Conservation (phyloP, 1,140 invertebrate species). For the Tetramorium simillimum region DNA sequence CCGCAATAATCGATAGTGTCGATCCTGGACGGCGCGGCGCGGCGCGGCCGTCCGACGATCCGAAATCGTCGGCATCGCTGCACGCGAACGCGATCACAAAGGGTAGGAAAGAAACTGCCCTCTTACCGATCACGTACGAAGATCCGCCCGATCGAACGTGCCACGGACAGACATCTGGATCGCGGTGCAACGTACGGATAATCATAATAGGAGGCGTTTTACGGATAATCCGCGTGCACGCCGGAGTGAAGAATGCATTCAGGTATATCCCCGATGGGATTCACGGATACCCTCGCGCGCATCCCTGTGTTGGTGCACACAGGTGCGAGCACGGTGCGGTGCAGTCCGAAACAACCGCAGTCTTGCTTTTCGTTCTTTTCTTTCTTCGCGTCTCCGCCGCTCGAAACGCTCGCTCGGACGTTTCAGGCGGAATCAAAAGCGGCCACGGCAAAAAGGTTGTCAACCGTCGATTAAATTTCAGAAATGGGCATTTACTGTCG, state of each 20-base stretch:
- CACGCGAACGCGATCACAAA: slow-evolving; percentile 58
- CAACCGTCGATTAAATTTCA: not conserved
- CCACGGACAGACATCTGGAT: slow-evolving; percentile 74
- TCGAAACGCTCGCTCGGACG: not conserved
- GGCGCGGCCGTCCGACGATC: not conserved
- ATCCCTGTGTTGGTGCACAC: slow-evolving; percentile 36
- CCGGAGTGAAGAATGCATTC: slow-evolving; percentile 59
- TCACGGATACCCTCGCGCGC: slow-evolving; percentile 29
- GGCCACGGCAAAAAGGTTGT: not conserved
- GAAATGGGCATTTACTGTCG: not conserved
- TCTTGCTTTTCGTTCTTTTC: slow-evolving; percentile 17
- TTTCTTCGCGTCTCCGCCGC: not conserved
- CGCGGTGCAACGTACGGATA: slow-evolving; percentile 70
- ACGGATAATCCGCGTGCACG: slow-evolving; percentile 71
- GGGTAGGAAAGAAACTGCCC: slow-evolving; percentile 55
- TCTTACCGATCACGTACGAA: slow-evolving; percentile 73
- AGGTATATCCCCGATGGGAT: slow-evolving; percentile 49
- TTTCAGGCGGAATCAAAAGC: not conserved
- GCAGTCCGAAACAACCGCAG: slow-evolving; percentile 51
- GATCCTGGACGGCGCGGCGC: not conserved
- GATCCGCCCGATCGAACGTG: slow-evolving; percentile 68
- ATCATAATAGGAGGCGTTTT: slow-evolving; percentile 76
- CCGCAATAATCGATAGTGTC: slow-evolving; percentile 44
- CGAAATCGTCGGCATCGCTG: slow-evolving; percentile 54
- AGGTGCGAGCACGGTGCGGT: slow-evolving; percentile 35